These are phyloP conservation scores for Megaleporinus macrocephalus DNA, from an alignment of 2,113 vertebrate genomes.

Conservation along the genomic window DNA sequence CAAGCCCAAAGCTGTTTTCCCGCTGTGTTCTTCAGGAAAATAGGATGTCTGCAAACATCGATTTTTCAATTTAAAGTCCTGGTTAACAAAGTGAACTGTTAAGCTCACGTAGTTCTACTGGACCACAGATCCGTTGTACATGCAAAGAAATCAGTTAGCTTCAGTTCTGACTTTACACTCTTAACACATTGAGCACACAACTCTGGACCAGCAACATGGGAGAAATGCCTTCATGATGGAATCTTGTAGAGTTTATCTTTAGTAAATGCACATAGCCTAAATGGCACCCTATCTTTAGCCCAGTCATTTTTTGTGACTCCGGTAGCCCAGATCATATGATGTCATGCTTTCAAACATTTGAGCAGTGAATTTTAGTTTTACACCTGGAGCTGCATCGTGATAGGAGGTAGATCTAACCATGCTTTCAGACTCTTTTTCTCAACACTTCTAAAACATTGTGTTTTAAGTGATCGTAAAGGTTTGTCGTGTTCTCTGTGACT, in stretches of 20 bases:
- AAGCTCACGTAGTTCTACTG: constrained; percentile 37
- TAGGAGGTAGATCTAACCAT: no score
- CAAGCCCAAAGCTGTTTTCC: constrained; percentile 13
- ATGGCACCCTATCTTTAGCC: no score
- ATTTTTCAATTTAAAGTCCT: no score
- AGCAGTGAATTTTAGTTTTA: no score
- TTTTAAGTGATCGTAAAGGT: no score
- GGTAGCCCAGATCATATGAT: constrained; percentile 13
- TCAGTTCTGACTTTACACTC: constrained; percentile 24
- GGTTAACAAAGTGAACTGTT: constrained; percentile 31
- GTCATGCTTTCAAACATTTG: constrained; percentile 2
- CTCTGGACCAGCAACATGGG: background rate
- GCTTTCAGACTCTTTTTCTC: constrained; percentile 4
- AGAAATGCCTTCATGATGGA: background rate
- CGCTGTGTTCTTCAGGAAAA: constrained; percentile 37
- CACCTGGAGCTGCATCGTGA: no score
- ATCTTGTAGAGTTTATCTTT: background rate
- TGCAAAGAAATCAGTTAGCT: constrained; percentile 14
- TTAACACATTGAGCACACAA: constrained; percentile 6
- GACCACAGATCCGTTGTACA: constrained; percentile 31
- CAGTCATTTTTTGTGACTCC: no score
- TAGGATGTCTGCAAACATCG: constrained; percentile 24
- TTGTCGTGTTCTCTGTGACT: no score
- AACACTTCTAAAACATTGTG: no score
- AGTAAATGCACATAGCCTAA: no score